phyloP scores from a whole-genome alignment of 2,113 vertebrate species.

The Arvicanthis niloticus region DNA sequence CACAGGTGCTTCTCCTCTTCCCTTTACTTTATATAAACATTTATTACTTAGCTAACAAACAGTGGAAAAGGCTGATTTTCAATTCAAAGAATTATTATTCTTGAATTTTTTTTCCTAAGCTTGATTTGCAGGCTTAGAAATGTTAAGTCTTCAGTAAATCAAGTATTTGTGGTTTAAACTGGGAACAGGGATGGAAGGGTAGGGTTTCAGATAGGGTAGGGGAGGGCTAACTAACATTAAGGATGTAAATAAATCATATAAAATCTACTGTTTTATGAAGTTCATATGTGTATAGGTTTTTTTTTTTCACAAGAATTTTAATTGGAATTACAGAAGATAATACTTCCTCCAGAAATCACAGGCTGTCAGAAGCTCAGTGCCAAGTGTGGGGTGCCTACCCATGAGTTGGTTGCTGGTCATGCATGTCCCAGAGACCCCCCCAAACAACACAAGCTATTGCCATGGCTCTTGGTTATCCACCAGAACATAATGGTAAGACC shows the following conservation, averaged over 20 bases:
- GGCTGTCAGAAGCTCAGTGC: not conserved
- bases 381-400: not conserved
- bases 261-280: not conserved
- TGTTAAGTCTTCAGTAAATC: not conserved
- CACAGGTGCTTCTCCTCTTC: not conserved
- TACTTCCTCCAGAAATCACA: not conserved
- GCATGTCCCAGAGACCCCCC: not conserved
- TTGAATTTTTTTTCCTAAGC: conserved; percentile 43
- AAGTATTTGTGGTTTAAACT: not conserved
- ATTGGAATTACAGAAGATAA: not conserved
- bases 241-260: not conserved
- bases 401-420: not conserved
- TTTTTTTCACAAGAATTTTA: not conserved
- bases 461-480: not conserved
- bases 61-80: conserved; percentile 16
- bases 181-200: not conserved
- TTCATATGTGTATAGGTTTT: not conserved
- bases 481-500: not conserved
- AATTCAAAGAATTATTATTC: not conserved
- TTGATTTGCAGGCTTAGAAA: conserved; percentile 37
- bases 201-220: not conserved
- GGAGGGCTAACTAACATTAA: not conserved
- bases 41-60: conserved; percentile 22
- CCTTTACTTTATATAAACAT: not conserved
- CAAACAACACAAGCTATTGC: not conserved